Evolutionary conservation across 2,113 vertebrate species (phyloP).

Genomic region (Rallus limicola): DNA sequence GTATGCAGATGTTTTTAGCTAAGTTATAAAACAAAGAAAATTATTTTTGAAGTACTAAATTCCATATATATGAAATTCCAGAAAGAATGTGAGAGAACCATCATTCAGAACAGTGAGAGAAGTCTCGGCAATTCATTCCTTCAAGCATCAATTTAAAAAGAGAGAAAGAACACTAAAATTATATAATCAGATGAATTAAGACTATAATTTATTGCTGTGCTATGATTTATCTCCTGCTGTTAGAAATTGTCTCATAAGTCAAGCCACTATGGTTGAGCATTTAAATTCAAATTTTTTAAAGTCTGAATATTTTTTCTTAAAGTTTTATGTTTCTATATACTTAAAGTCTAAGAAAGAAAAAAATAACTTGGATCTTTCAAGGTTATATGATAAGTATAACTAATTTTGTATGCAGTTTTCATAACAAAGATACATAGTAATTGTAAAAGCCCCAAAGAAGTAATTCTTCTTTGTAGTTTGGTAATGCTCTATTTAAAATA

Average conservation of each 20-base stretch:
- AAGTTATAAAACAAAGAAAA: constrained; percentile 18
- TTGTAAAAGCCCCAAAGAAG: background rate
- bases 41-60: constrained; percentile 51
- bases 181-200: constrained; percentile 71
- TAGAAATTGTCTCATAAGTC: constrained; percentile 49
- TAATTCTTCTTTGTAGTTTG: background rate
- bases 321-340: background rate
- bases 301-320: background rate
- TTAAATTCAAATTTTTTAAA: constrained; percentile 52
- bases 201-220: constrained; percentile 73
- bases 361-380: background rate
- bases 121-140: constrained; percentile 42
- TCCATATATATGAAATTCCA: constrained; percentile 34
- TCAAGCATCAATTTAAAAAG: constrained; percentile 64
- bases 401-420: background rate
- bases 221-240: constrained; percentile 63
- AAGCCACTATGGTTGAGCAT: constrained; percentile 5
- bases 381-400: background rate
- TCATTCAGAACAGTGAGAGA: constrained; percentile 49
- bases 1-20: background rate
- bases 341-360: background rate
- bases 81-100: constrained; percentile 26
- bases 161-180: constrained; percentile 59
- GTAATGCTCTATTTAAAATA: background rate
- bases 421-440: background rate